Conservation (phyloP, 2,113 vertebrate species). For the Eubucco bourcierii region DNA sequence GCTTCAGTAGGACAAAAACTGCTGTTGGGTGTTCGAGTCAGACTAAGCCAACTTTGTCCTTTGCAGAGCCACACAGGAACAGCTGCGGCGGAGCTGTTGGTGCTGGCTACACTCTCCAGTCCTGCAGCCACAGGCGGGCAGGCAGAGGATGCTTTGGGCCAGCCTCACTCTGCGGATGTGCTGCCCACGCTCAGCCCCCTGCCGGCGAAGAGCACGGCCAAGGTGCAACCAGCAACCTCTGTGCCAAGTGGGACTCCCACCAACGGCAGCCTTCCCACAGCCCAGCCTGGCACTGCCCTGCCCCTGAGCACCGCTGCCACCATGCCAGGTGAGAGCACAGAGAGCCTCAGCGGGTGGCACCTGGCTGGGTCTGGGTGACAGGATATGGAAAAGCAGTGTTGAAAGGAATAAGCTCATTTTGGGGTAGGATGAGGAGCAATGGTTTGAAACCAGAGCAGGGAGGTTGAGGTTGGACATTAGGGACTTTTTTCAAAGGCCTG, state of each 20-base stretch:
- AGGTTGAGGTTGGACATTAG: no score
- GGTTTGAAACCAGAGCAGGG: no score
- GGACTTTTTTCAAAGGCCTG: no score
- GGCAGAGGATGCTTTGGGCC: slow-evolving; percentile 15
- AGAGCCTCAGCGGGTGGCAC: neutral
- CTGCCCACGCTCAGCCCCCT: neutral
- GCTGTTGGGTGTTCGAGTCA: neutral
- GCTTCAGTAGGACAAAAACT: neutral
- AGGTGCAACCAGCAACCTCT: neutral
- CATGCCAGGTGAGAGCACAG: slow-evolving; percentile 64
- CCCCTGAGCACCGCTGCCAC: slow-evolving; percentile 61
- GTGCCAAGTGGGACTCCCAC: slow-evolving; percentile 39
- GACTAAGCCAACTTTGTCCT: neutral
- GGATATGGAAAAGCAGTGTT: neutral
- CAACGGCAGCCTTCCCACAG: neutral
- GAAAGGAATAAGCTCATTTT: neutral
- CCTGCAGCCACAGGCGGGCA: slow-evolving; percentile 37
- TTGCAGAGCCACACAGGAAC: slow-evolving; percentile 51
- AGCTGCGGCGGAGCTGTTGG: neutral
- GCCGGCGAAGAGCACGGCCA: neutral
- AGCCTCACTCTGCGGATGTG: neutral
- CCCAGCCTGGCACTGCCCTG: neutral
- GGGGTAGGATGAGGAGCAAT: no score
- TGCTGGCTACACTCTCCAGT: slow-evolving; percentile 24
- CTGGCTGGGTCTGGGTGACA: neutral